Percentiles rank a stretch among this genome's conserved stretches.
These are phyloP conservation scores for Sardinella longiceps DNA, from an alignment of 2,797 vertebrate species.

Conservation along the genomic window DNA sequence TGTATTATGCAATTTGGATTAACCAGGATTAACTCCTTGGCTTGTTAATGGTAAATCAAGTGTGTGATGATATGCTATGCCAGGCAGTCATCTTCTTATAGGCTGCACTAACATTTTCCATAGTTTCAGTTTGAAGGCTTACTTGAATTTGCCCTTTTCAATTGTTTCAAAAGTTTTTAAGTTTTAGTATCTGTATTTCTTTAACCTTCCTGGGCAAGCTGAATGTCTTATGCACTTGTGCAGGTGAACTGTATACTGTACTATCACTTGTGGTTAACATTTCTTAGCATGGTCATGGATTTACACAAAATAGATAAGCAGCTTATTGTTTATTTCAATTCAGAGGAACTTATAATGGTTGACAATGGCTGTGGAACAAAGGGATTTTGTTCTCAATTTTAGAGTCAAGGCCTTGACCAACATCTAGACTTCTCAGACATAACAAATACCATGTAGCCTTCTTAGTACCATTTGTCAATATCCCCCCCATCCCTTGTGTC, in stretches of 20 bases:
- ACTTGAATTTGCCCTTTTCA: not conserved
- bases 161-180: too few species aligned
- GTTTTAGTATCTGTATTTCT: too few species aligned
- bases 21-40: conserved; percentile 29
- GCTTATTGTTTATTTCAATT: too few species aligned
- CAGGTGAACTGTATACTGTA: too few species aligned
- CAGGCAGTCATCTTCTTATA: not conserved
- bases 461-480: not conserved
- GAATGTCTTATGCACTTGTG: not conserved
- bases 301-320: too few species aligned
- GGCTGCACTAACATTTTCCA: not conserved
- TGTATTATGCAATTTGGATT: conserved; percentile 26
- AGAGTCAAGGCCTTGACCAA: not conserved
- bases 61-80: conserved; percentile 18
- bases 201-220: too few species aligned
- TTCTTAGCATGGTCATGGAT: too few species aligned
- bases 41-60: conserved; percentile 35
- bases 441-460: not conserved
- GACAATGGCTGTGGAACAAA: not conserved
- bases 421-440: conserved; percentile 18
- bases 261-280: too few species aligned
- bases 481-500: not conserved
- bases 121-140: not conserved
- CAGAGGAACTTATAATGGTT: too few species aligned
- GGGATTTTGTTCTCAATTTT: not conserved